Evolutionary conservation across 2,888 invertebrate species (phyloP), one percentile per base, ranked within the genome.

Genomic region (Crossocerus cetratus): DNA sequence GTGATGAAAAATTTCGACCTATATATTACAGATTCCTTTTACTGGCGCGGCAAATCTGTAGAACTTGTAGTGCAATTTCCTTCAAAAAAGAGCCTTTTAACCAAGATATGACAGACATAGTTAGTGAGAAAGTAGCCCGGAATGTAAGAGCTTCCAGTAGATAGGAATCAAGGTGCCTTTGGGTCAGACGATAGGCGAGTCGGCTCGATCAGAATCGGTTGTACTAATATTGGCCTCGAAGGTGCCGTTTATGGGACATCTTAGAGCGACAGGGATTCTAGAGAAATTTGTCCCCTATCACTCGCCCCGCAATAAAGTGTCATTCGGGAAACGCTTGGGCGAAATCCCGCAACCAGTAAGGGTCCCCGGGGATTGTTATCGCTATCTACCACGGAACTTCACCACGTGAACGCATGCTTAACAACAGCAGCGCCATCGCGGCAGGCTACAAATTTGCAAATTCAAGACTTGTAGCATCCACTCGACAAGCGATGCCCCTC

Each of bases 141-240:
- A 32, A 32, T 4, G 5, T 32, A 32, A 32, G 32, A 32, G 32
- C 5, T 66, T 70, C 60, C 68, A 53, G 61, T 54, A 59, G 73
- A 82, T 82, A 80, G 77, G 75, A 79, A 77, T 83, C 80, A 78
- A 60, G 77, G 78, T 76, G 81, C 72, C 81, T 84, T 82, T 80
- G 78, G 81, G 76, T n/a, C n/a, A n/a, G n/a, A 75, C 58, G 76
- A 72, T 69, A 61, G 42, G 56, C 8, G 75, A 77, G 64, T 65
- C 70, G 73, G 61, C 65, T 58, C 67, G 42, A 54, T 61, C 22
- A 58, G 78, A 74, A 74, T 69, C 67, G 79, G 76, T 74, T 60
- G 69, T 55, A 67, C 55, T 69, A 74, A n/a, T n/a, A n/a, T 69
- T 74, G 45, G 73, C 63, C 78, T 74, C 78, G 53, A 49, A 72